Conservation (phyloP, 2,888 invertebrate species). For the Dexiosoma caninum region DNA sequence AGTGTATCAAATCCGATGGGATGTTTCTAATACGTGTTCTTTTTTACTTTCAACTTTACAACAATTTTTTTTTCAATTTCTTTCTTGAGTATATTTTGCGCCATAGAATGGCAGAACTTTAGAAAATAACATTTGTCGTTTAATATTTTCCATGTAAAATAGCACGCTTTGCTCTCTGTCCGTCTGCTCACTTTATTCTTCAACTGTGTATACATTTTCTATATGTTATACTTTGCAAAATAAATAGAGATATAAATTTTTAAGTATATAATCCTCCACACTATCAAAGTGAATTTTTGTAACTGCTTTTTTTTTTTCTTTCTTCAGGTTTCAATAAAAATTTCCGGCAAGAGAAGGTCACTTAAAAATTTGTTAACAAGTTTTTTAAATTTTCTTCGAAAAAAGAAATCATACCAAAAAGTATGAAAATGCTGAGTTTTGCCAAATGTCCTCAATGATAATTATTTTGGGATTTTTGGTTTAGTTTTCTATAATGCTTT, state of each 20-base stretch:
- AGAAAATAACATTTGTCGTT: slow-evolving; percentile 30
- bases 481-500: background rate
- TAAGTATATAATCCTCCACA: slow-evolving; percentile 57
- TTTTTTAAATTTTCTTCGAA: background rate
- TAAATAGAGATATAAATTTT: slow-evolving; percentile 46
- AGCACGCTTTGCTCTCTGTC: slow-evolving; percentile 12
- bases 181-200: background rate
- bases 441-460: background rate
- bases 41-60: background rate
- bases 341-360: slow-evolving; percentile 25
- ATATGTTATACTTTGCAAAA: slow-evolving; percentile 18
- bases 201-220: background rate
- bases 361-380: slow-evolving; percentile 26
- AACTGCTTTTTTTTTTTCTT: background rate
- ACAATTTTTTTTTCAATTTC: background rate
- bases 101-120: background rate
- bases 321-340: background rate
- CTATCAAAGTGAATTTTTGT: slow-evolving; percentile 51
- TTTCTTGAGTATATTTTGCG: background rate
- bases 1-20: background rate
- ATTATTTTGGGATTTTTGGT: slow-evolving; percentile 15
- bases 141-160: slow-evolving; percentile 36
- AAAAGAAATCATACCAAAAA: background rate
- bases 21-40: background rate
- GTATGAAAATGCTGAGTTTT: slow-evolving; percentile 1